Evolutionary conservation across 2,797 vertebrate genomes (phyloP).

Genomic region (Picus viridis): DNA sequence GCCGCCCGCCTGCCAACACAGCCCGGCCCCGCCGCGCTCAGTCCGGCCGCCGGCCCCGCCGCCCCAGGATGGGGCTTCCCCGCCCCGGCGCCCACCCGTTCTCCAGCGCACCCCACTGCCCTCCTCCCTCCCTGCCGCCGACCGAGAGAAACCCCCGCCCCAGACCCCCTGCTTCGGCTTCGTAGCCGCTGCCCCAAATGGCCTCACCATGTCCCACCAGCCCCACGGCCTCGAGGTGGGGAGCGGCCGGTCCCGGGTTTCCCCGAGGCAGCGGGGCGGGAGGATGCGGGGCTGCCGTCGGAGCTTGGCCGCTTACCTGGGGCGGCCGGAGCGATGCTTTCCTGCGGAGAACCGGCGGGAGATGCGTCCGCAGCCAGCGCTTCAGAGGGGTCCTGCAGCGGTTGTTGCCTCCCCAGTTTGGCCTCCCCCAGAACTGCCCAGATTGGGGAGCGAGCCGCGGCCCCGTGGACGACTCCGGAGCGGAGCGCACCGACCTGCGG

Average conservation of each 20-base stretch:
- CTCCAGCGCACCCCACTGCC: not conserved
- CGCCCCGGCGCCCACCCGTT: not conserved
- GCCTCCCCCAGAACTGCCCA: not conserved
- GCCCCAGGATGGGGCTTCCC: not conserved
- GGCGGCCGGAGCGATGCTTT: not conserved
- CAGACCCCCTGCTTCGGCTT: not conserved
- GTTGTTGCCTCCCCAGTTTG: not conserved
- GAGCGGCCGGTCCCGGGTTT: fast-evolving
- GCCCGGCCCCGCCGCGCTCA: constrained; percentile 2
- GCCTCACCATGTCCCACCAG: not conserved
- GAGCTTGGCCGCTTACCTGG: constrained; percentile 33
- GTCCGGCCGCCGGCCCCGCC: not conserved
- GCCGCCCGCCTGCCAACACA: constrained; percentile 28
- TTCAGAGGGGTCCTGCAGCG: not conserved
- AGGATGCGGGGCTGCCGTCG: not conserved
- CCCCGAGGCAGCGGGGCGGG: not conserved
- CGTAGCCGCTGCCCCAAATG: not conserved
- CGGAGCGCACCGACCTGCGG: constrained; percentile 13
- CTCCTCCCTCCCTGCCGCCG: not conserved
- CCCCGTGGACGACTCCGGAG: constrained; percentile 7
- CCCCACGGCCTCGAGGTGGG: not conserved
- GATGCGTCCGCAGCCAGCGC: not conserved
- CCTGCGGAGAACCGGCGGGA: not conserved
- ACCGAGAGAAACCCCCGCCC: not conserved
- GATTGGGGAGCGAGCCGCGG: not conserved